These are phyloP conservation scores for Thalassophryne amazonica DNA, from an alignment of 2,797 vertebrate genomes.

Conservation along the genomic window DNA sequence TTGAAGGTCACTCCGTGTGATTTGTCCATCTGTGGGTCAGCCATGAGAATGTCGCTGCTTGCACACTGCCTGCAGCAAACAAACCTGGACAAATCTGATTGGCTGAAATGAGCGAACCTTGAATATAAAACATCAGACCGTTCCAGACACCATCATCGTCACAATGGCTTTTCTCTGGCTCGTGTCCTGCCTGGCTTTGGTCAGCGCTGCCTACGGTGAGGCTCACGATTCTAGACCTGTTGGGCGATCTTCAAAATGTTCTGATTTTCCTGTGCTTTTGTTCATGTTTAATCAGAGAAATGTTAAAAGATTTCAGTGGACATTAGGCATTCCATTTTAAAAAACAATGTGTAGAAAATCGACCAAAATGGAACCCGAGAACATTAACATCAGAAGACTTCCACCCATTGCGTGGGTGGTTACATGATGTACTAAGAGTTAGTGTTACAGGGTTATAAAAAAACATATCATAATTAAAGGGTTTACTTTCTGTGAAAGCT, in stretches of 20 bases:
- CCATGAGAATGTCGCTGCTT: conserved; percentile 7
- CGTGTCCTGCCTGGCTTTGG: conserved; percentile 71
- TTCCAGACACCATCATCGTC: conserved; percentile 1
- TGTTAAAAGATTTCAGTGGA: no score
- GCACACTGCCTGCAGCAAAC: conserved; percentile 31
- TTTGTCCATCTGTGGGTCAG: not conserved
- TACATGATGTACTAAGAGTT: no score
- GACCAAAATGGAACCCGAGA: no score
- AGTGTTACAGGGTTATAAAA: no score
- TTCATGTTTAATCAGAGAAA: not conserved
- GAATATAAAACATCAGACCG: conserved; percentile 36
- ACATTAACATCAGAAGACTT: no score
- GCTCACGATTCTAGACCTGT: not conserved
- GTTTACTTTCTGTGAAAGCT: no score
- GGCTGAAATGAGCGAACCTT: not conserved
- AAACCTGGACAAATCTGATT: conserved; percentile 39
- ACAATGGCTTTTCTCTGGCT: conserved; percentile 76
- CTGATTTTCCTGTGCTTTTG: not conserved
- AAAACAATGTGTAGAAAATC: no score
- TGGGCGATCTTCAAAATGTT: not conserved
- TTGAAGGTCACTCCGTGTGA: not conserved
- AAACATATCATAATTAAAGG: no score
- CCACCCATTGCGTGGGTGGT: no score
- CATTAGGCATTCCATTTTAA: no score
- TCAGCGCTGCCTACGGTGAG: conserved; percentile 71